Conservation (phyloP, 2,797 vertebrate genomes). For the Benthosema pterotum region DNA sequence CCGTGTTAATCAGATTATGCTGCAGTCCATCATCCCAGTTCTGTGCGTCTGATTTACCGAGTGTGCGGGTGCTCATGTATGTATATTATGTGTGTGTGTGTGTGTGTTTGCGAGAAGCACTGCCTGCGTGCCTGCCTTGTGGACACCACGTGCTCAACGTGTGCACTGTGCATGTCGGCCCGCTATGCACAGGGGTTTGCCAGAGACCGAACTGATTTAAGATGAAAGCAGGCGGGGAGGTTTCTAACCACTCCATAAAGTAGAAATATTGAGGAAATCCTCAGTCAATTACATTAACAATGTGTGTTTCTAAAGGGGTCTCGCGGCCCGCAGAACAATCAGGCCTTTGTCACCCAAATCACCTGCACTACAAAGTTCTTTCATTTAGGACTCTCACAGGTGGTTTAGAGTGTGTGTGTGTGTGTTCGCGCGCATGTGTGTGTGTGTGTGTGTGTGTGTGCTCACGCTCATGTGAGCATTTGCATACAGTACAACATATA, state of each 20-base stretch:
- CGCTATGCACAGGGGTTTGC: conserved; percentile 6
- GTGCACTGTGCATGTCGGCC: too few relatives aligned
- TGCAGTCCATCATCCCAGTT: conserved; percentile 51
- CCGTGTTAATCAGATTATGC: conserved; percentile 69
- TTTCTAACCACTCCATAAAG: conserved; percentile 27
- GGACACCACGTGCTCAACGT: conserved; percentile 1
- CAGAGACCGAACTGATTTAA: conserved; percentile 5
- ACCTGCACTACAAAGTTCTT: conserved; percentile 13
- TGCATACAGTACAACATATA: too few relatives aligned
- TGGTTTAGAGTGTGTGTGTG: not conserved
- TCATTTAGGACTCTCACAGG: conserved; percentile 18
- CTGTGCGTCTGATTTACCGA: conserved; percentile 9
- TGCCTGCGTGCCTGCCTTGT: not conserved
- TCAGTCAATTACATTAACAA: conserved; percentile 5
- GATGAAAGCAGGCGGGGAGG: not conserved
- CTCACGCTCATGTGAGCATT: too few relatives aligned
- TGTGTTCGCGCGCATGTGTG: not conserved
- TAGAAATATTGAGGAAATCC: conserved; percentile 15
- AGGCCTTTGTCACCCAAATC: conserved; percentile 20
- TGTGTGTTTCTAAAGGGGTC: conserved; percentile 21
- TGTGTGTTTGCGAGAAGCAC: conserved; percentile 7
- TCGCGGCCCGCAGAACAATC: not conserved
- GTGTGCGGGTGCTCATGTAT: not conserved
- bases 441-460: not conserved
- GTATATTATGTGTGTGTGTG: not conserved